A percentile compares a stretch with the other conserved stretches of the same genome.
Conservation (phyloP, 2,888 invertebrate genomes). For the Allolobophora icterica region DNA sequence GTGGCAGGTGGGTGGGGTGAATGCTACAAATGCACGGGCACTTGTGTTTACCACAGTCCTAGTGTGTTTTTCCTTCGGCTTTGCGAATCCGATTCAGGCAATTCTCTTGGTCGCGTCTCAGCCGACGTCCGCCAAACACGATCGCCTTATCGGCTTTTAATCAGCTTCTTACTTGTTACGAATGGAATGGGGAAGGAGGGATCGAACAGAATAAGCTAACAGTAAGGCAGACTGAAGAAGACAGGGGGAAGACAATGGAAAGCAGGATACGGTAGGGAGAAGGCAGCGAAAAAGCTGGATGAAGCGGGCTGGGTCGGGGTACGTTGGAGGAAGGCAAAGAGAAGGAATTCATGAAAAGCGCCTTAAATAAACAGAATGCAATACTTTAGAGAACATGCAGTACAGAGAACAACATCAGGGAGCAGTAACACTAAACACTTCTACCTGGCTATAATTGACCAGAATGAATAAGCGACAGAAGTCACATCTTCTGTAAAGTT, state of each 20-base stretch:
- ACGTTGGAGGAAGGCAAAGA: neutral
- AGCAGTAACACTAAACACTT: neutral
- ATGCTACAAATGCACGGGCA: neutral
- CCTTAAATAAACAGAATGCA: neutral
- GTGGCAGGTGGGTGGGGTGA: too few relatives aligned
- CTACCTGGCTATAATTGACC: neutral
- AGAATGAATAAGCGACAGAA: neutral
- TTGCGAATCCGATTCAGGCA: neutral
- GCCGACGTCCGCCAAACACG: neutral
- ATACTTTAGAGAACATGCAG: neutral
- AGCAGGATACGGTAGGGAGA: too few relatives aligned
- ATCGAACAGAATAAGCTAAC: neutral
- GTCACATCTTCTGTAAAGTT: neutral
- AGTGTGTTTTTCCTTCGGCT: neutral
- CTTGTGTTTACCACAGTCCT: neutral
- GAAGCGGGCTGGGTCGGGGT: too few relatives aligned
- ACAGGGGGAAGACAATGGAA: neutral
- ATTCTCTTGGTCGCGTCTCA: neutral
- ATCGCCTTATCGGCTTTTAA: conserved; percentile 14
- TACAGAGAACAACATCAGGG: neutral
- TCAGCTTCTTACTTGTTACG: neutral
- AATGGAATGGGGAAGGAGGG: neutral
- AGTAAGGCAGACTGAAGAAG: neutral
- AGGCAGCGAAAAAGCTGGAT: too few relatives aligned
- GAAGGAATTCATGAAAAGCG: neutral